Conservation (phyloP, 2,113 vertebrate genomes). For the Porphyrio hochstetteri region DNA sequence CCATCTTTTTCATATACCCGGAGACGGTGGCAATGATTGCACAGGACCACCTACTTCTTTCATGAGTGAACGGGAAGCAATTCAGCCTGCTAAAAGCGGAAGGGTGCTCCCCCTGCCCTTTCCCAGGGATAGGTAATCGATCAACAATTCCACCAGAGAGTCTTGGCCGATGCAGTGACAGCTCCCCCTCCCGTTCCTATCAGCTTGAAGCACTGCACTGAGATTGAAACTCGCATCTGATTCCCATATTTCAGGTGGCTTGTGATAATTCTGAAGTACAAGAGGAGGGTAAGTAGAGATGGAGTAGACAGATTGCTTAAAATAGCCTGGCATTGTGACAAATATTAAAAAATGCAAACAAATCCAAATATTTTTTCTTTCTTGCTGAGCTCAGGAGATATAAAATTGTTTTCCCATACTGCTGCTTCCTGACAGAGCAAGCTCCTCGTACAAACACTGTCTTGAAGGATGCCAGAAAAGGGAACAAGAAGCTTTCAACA, state of each 20-base stretch:
- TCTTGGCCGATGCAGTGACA: constrained; percentile 13
- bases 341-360: constrained; percentile 35
- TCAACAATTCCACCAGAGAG: background rate
- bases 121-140: background rate
- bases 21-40: background rate
- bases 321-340: constrained; percentile 51
- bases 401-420: constrained; percentile 2
- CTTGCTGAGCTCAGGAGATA: constrained; percentile 23
- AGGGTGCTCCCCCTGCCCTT: background rate
- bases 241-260: constrained; percentile 42
- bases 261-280: constrained; percentile 26
- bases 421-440: constrained; percentile 17
- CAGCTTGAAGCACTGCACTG: background rate
- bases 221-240: constrained; percentile 19
- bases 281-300: background rate
- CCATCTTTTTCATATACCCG: background rate
- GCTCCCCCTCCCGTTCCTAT: background rate
- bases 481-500: background rate
- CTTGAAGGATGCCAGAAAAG: constrained; percentile 20
- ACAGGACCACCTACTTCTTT: background rate
- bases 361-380: constrained; percentile 28
- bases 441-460: background rate
- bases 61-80: background rate
- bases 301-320: constrained; percentile 24
- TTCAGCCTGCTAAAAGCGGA: background rate